Evolutionary conservation across 2,797 vertebrate species (phyloP).

Genomic region (Scolopax bukidnonensis): DNA sequence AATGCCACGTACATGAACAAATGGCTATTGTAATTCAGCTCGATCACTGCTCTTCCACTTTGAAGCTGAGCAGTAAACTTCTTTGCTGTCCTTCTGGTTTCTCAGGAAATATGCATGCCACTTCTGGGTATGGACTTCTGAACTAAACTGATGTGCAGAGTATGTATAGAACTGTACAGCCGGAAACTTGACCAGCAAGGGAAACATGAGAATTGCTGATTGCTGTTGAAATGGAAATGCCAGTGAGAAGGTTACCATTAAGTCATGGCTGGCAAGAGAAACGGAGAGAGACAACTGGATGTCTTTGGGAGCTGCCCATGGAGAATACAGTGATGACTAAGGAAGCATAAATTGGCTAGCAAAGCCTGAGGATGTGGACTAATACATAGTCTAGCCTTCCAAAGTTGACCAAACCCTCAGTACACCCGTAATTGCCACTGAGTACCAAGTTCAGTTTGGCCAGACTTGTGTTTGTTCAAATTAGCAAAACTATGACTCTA

Average conservation of each 20-base stretch:
- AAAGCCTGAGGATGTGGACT: neutral
- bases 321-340: neutral
- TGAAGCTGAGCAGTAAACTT: neutral
- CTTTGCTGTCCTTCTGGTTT: neutral
- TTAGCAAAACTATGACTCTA: neutral
- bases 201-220: neutral
- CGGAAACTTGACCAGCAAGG: neutral
- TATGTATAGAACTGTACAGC: neutral
- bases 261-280: neutral
- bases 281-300: neutral
- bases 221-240: neutral
- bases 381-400: neutral
- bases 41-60: neutral
- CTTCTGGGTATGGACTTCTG: neutral
- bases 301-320: neutral
- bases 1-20: neutral
- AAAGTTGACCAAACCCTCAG: neutral
- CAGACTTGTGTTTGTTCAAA: neutral
- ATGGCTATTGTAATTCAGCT: neutral
- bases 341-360: neutral
- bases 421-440: conserved; percentile 12
- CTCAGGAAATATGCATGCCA: neutral
- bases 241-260: neutral
- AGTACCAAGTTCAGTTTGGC: neutral
- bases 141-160: neutral